Conservation (phyloP, 2,797 vertebrate species). For the Microctenopoma stevenorrisi region DNA sequence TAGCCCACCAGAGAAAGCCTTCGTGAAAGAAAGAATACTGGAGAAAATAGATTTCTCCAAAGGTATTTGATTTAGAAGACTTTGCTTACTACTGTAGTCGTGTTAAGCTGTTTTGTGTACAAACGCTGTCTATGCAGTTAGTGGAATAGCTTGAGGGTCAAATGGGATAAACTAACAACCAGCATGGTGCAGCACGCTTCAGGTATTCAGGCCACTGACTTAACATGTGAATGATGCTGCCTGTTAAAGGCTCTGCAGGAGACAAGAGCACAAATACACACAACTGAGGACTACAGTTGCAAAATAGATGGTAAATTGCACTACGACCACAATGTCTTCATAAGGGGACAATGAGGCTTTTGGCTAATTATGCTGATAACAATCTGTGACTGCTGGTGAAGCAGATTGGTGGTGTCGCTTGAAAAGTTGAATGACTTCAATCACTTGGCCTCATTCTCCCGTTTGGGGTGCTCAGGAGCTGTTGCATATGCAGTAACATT, state of each 20-base stretch:
- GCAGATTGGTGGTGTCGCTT: slow-evolving; percentile 39
- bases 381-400: slow-evolving; percentile 44
- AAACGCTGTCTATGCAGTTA: slow-evolving; percentile 17
- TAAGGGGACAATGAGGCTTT: slow-evolving; percentile 62
- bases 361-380: slow-evolving; percentile 71
- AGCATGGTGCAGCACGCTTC: slow-evolving; percentile 47
- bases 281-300: slow-evolving; percentile 58
- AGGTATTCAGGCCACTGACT: slow-evolving; percentile 44
- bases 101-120: slow-evolving; percentile 25
- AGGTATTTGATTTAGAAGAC: slow-evolving; percentile 57
- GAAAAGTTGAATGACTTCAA: slow-evolving; percentile 56
- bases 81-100: not conserved
- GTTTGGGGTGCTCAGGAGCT: slow-evolving; percentile 30
- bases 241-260: slow-evolving; percentile 57
- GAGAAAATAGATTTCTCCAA: slow-evolving; percentile 78
- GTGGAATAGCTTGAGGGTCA: slow-evolving; percentile 20
- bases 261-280: slow-evolving; percentile 64
- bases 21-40: slow-evolving; percentile 80
- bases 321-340: slow-evolving; percentile 55
- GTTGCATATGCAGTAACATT: slow-evolving; percentile 40
- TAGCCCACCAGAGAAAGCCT: slow-evolving; percentile 84
- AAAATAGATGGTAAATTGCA: slow-evolving; percentile 62
- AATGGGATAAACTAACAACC: slow-evolving; percentile 49
- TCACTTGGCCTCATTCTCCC: slow-evolving; percentile 37
- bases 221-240: slow-evolving; percentile 64